These are phyloP conservation scores for Odontomachus brunneus DNA, from an alignment of 1,140 invertebrate genomes.

Conservation along the genomic window DNA sequence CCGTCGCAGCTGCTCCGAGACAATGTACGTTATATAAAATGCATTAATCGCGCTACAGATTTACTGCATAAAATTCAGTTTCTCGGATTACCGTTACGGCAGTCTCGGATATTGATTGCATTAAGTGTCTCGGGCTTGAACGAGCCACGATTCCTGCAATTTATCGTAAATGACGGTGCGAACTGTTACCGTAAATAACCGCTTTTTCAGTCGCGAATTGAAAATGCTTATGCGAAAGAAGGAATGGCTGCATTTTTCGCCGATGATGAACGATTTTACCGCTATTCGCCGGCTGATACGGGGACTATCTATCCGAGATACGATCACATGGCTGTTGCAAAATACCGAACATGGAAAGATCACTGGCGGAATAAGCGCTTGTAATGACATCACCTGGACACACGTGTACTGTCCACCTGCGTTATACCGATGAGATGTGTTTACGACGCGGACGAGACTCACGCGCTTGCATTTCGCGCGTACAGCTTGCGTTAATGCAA, in stretches of 20 bases:
- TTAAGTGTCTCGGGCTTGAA: not conserved
- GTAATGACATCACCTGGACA: conserved; percentile 65
- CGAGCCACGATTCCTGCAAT: not conserved
- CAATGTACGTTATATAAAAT: not conserved
- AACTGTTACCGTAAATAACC: not conserved
- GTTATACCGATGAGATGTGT: conserved; percentile 34
- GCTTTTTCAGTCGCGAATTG: not conserved
- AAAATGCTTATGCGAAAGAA: not conserved
- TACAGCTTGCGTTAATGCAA: not conserved
- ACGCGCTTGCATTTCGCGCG: conserved; percentile 44
- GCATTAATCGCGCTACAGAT: not conserved
- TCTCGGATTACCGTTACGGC: not conserved
- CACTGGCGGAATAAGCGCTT: conserved; percentile 34
- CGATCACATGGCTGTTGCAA: conserved; percentile 12
- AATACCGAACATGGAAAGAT: conserved; percentile 64
- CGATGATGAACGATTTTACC: not conserved
- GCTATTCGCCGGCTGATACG: not conserved
- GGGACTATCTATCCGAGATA: not conserved
- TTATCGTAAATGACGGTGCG: not conserved
- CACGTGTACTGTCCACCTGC: conserved; percentile 70
- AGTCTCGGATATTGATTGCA: not conserved
- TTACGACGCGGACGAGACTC: conserved; percentile 29
- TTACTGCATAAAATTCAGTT: not conserved
- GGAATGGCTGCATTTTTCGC: not conserved
- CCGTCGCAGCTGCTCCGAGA: not conserved